Percentiles rank a stretch among this genome's conserved stretches.
Evolutionary conservation across 2,797 vertebrate genomes (phyloP).

Genomic region (Mus spretus): DNA sequence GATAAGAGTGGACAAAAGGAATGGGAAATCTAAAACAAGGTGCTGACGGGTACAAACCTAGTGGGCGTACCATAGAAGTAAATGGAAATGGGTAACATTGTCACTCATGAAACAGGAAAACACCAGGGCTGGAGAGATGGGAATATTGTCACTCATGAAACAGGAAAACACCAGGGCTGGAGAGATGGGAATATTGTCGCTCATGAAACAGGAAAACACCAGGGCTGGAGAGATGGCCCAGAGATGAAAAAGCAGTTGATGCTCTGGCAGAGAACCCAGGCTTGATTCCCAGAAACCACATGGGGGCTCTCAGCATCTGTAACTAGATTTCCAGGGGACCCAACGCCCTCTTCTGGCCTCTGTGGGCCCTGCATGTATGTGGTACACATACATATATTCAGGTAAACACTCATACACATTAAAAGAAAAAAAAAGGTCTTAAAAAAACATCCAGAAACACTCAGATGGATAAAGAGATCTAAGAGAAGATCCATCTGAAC

Average conservation of each 20-base stretch:
- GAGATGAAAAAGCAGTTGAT: neutral
- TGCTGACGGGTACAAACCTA: neutral
- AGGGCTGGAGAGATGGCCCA: neutral
- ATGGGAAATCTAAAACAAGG: slow-evolving; percentile 24
- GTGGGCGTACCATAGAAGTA: neutral
- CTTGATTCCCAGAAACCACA: neutral
- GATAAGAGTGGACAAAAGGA: neutral
- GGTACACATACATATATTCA: neutral
- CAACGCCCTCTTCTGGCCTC: too few relatives aligned
- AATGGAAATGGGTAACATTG: neutral
- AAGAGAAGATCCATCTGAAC: neutral
- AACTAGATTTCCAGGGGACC: too few relatives aligned
- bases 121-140: neutral
- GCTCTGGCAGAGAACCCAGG: neutral
- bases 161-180: neutral
- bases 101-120: neutral
- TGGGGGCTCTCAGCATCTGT: neutral
- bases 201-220: neutral
- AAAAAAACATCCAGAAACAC: neutral
- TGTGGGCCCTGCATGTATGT: neutral
- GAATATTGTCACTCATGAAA: neutral
- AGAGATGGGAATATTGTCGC: neutral
- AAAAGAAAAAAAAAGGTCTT: neutral
- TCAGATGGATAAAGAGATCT: neutral
- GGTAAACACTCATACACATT: neutral